Conservation (phyloP, 1,140 invertebrate species). For the Patella vulgata region DNA sequence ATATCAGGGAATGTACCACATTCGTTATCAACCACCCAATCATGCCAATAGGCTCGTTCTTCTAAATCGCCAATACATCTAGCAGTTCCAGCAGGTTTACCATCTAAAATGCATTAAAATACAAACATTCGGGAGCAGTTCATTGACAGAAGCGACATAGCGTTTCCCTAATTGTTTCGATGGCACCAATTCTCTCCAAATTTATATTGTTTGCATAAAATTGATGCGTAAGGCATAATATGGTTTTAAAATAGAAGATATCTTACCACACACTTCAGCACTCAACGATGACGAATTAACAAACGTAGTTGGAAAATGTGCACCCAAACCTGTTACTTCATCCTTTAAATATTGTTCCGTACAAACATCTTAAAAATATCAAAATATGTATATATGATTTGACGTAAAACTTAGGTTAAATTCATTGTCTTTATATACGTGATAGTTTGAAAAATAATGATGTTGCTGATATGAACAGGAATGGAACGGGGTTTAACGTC, state of each 20-base stretch:
- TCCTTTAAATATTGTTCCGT: constrained; percentile 3
- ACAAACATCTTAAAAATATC: constrained; percentile 14
- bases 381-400: neutral
- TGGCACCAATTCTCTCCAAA: too few relatives aligned
- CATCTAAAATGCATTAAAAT: constrained; percentile 21
- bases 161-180: too few relatives aligned
- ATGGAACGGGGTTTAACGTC: too few relatives aligned
- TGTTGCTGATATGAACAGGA: too few relatives aligned
- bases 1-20: constrained; percentile 18
- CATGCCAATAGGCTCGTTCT: constrained; percentile 37
- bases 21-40: constrained; percentile 21
- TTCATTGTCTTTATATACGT: too few relatives aligned
- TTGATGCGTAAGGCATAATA: too few relatives aligned
- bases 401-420: too few relatives aligned
- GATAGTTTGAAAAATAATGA: too few relatives aligned
- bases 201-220: too few relatives aligned
- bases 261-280: constrained; percentile 15
- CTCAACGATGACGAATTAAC: constrained; percentile 13
- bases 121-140: too few relatives aligned
- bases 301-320: constrained; percentile 9
- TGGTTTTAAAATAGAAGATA: too few relatives aligned
- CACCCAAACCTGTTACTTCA: constrained; percentile 7
- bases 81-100: constrained; percentile 33
- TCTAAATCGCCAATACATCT: constrained; percentile 42
- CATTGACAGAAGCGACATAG: too few relatives aligned